Percentiles rank a stretch among this genome's conserved stretches.
phyloP scores from a whole-genome alignment of 2,797 vertebrate genomes.

The Crocidura indochinensis region DNA sequence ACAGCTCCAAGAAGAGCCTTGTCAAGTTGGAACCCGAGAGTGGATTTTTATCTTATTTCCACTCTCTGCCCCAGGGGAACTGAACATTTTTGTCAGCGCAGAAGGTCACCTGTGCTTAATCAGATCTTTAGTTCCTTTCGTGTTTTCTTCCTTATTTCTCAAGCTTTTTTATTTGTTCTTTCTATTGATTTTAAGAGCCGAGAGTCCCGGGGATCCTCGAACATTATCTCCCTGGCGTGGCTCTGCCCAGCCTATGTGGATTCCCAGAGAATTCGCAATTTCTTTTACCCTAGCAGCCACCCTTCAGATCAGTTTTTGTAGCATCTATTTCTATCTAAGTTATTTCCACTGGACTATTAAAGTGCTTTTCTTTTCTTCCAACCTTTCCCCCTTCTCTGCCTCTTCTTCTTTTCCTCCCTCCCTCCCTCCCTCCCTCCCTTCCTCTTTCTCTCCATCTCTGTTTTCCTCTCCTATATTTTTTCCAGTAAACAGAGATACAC shows the following conservation, averaged over 20 bases:
- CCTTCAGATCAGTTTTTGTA: not conserved
- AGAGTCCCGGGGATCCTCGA: not conserved
- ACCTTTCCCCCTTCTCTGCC: not conserved
- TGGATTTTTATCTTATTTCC: not conserved
- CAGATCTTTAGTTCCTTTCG: not conserved
- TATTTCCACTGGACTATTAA: too few species aligned
- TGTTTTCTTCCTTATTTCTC: not conserved
- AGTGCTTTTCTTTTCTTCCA: not conserved
- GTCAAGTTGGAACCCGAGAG: not conserved
- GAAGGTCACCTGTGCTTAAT: not conserved
- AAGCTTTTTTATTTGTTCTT: not conserved
- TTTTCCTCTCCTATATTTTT: not conserved
- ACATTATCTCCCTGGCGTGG: not conserved
- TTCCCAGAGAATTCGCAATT: not conserved
- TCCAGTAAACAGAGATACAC: not conserved
- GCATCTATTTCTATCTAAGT: fast-evolving
- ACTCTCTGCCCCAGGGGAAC: not conserved
- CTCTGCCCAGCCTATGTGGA: not conserved
- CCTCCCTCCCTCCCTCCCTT: not conserved
- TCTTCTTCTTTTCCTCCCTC: not conserved
- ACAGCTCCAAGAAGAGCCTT: not conserved
- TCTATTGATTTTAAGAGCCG: not conserved
- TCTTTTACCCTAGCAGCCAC: not conserved
- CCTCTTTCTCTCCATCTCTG: not conserved
- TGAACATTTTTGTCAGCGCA: too few species aligned